Conservation (phyloP, 2,888 invertebrate genomes). For the Torymus auratus region DNA sequence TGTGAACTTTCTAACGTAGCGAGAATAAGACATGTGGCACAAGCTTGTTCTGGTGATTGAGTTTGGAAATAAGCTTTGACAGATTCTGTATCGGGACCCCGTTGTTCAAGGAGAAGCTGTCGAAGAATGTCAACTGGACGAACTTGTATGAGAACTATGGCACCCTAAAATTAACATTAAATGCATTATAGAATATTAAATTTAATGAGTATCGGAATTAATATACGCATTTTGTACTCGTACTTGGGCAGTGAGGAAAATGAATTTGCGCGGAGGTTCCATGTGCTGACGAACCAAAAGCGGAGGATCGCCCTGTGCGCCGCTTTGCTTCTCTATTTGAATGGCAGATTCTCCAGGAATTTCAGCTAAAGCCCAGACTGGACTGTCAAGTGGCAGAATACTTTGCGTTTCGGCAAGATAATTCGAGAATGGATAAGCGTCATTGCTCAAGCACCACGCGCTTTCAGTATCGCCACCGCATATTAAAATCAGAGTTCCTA, state of each 20-base stretch:
- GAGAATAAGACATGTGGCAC: conserved; percentile 90
- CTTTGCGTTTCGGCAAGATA: conserved; percentile 86
- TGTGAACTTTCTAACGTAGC: conserved; percentile 84
- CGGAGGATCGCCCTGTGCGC: conserved; percentile 79
- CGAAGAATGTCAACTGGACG: conserved; percentile 93
- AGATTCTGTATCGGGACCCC: conserved; percentile 90
- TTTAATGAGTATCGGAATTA: conserved; percentile 1
- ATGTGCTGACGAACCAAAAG: conserved; percentile 85
- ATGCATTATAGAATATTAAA: not conserved
- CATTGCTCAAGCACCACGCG: conserved; percentile 87
- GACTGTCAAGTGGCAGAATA: conserved; percentile 88
- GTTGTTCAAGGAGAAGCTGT: conserved; percentile 87
- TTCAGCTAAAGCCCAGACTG: conserved; percentile 90
- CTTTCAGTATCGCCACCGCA: conserved; percentile 86
- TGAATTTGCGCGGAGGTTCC: conserved; percentile 86
- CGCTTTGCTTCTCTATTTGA: conserved; percentile 73
- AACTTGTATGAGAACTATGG: conserved; percentile 88
- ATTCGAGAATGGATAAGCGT: conserved; percentile 84
- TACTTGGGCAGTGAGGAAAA: conserved; percentile 91
- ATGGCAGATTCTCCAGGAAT: conserved; percentile 73
- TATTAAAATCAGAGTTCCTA: conserved; percentile 85
- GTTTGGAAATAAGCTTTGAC: conserved; percentile 91
- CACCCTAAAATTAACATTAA: conserved; percentile 78
- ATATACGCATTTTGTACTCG: not conserved
- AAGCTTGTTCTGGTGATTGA: conserved; percentile 91